Conservation (phyloP, 2,113 vertebrate species). For the Rhinogobius similis region DNA sequence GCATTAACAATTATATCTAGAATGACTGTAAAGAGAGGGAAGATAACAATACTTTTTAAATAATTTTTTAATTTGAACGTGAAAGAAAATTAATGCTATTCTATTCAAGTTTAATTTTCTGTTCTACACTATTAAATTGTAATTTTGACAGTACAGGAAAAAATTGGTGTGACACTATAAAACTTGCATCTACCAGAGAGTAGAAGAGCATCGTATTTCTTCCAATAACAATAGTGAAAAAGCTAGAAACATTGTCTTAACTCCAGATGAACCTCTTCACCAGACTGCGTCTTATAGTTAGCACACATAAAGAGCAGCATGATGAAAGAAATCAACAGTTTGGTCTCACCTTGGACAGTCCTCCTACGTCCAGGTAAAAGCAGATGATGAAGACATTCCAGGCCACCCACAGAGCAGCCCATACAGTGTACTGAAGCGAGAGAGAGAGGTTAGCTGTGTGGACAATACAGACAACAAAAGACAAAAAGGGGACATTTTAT, state of each 20-base stretch:
- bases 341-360: slow-evolving; percentile 86
- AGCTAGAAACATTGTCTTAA: too few relatives aligned
- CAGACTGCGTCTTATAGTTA: slow-evolving; percentile 6
- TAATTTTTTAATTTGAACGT: slow-evolving; percentile 2
- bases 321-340: neutral
- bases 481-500: too few relatives aligned
- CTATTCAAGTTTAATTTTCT: neutral
- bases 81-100: neutral
- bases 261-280: neutral
- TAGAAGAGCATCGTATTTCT: too few relatives aligned
- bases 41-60: neutral
- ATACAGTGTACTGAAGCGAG: slow-evolving; percentile 83
- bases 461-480: slow-evolving; percentile 1
- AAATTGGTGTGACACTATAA: neutral
- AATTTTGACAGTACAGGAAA: neutral
- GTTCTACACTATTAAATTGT: neutral
- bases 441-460: slow-evolving; percentile 35
- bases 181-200: neutral
- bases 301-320: neutral
- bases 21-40: neutral
- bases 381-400: slow-evolving; percentile 95
- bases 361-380: slow-evolving; percentile 92
- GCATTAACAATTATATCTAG: too few relatives aligned
- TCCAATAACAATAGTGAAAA: too few relatives aligned
- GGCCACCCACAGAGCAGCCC: slow-evolving; percentile 90